Evolutionary conservation across 2,113 vertebrate species (phyloP).

Genomic region (Gambusia affinis): DNA sequence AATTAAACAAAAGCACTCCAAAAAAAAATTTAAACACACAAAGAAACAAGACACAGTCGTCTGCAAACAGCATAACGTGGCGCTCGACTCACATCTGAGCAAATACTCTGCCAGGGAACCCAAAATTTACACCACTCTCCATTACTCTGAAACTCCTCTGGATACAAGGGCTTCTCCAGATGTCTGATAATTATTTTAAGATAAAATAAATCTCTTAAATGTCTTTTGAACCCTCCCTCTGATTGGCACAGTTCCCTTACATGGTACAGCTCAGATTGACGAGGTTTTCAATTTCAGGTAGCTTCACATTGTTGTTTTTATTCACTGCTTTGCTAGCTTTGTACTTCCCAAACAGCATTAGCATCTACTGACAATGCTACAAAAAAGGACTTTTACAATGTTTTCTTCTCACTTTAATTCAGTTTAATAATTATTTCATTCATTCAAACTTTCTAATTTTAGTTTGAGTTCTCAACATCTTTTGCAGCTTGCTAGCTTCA

Average conservation of each 20-base stretch:
- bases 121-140: conserved; percentile 19
- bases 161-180: neutral
- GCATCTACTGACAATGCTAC: too few species aligned
- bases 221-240: neutral
- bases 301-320: neutral
- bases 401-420: too few species aligned
- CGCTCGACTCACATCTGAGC: conserved; percentile 76
- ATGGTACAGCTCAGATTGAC: neutral
- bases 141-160: neutral
- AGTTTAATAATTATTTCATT: too few species aligned
- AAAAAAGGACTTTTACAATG: too few species aligned
- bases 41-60: conserved; percentile 61
- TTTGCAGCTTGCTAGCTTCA: too few species aligned
- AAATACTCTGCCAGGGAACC: neutral
- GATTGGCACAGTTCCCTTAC: neutral
- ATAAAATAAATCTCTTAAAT: neutral
- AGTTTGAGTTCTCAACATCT: too few species aligned
- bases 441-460: too few species aligned
- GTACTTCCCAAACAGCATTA: neutral
- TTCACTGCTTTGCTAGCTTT: neutral
- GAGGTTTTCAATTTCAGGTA: too few species aligned
- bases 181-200: neutral
- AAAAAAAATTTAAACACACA: conserved; percentile 83
- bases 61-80: conserved; percentile 58
- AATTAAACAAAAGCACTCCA: conserved; percentile 83